Base-by-base conservation (phyloP, 2,113 vertebrate genomes). In the Manacus vitellinus region DNA sequence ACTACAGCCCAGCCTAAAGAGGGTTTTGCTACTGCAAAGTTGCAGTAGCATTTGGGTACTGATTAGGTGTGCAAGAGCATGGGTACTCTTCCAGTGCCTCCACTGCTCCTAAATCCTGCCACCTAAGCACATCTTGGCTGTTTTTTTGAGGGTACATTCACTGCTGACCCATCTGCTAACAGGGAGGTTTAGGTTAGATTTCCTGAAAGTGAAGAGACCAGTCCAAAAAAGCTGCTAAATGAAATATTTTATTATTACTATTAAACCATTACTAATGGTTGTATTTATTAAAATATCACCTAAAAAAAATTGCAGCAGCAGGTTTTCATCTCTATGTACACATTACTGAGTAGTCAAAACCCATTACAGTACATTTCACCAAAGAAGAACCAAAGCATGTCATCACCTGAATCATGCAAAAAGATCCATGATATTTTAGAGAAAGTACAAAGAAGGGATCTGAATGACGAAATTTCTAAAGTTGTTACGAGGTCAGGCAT, bases 321-420 rank as follows among this genome's bases (percentile, higher is more conserved):
- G 14, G 54, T 10, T 77, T 80, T 24, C 0, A 1, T 47, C 18
- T 22, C 33, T 72, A 16, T 0, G 0, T 14, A 61, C 35, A 61
- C 80, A 65, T 46, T 31, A 62, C 19, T 9, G 14, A 59, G 31
- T 30, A 83, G 22, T 9, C 27, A 55, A 85, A 89, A 66, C 5
- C 46, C 52, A 68, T 4, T 28, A 51, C 28, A 49, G 23, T 7
- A 20, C 15, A 6, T 55, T 92, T 79, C 78, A 61, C 19, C 4
- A 61, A 49, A 37, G 43, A 47, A 41, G 28, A 66, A 71, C 11
- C 5, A 39, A 82, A 72, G 1, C 35, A 21, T 11, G 15, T 12
- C 2, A 56, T 61, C 55, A 87, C 27, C 8, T 18, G 8, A 17
- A 61, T 35, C 35, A 59, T 22, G 17, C 10, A 83, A 71, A 41